Percentiles rank a stretch among this genome's conserved stretches.
phyloP scores from a whole-genome alignment of 2,797 vertebrate genomes.

The Hafferia zeledoni region DNA sequence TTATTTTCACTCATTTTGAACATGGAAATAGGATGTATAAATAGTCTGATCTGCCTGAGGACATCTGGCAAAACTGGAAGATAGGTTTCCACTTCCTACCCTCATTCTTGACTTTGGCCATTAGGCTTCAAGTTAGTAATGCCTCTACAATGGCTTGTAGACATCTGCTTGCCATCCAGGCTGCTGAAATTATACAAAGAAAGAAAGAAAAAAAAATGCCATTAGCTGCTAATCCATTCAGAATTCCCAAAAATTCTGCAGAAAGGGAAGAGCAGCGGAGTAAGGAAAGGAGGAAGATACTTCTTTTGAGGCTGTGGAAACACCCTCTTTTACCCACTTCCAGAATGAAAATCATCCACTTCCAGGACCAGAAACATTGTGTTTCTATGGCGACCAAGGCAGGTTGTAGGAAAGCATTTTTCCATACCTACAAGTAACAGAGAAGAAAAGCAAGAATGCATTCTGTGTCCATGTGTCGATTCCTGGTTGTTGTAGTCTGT shows the following conservation, averaged over 20 bases:
- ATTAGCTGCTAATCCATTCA: neutral
- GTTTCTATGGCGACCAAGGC: neutral
- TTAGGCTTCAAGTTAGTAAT: neutral
- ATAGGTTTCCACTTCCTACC: neutral
- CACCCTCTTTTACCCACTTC: neutral
- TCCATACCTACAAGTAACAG: neutral
- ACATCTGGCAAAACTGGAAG: neutral
- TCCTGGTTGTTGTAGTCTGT: neutral
- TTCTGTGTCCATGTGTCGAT: fast-evolving
- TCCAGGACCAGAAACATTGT: neutral
- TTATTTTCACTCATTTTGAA: neutral
- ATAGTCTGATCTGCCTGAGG: neutral
- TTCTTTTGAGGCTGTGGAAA: neutral
- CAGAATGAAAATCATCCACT: neutral
- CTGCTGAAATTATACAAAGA: neutral
- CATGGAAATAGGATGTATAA: neutral
- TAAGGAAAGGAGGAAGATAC: neutral
- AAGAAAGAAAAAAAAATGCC: neutral
- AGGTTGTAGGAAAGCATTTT: neutral
- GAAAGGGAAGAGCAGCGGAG: neutral
- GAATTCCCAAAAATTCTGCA: neutral
- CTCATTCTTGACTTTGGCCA: neutral
- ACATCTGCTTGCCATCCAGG: neutral
- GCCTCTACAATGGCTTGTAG: neutral
- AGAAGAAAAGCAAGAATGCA: neutral